Evolutionary conservation across 2,888 invertebrate species (phyloP), one percentile per base, ranked within the genome.

Genomic region (Xanthorhoe spadicearia): DNA sequence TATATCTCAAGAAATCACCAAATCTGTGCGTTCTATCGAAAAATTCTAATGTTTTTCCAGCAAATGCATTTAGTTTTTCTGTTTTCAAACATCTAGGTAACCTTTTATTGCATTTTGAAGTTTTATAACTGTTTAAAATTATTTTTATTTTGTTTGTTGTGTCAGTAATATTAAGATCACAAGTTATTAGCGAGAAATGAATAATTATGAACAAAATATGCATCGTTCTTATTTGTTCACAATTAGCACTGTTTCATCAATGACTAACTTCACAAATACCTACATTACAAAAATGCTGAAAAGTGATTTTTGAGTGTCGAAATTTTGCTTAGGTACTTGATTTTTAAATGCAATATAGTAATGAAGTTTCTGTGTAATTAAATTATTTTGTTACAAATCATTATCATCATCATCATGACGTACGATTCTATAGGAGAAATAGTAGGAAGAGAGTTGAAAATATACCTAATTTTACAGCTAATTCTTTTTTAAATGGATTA

Each of bases 1-100:
- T 75, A 64, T 73, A 75, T 32, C 79, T 80, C 3, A 83, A 64
- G 64, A 81, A 83, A 32, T 85, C 85, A 5, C 79, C 78, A 59
- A 79, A 80, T 13, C 81, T 77, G 9, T 82, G 76, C 5, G 80
- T 85, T 19, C 74, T 82, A 55, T 85, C 77, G 1, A 87, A 70
- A 60, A 86, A 78, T 17, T 74, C 74, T 0, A 84, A 52, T 0
- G 83, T 77, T 61, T 77, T 82, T 1, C 73, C 74, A 0, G 83
- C 66, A 61, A 87, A 78, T 51, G 67, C 71, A 10, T 77, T 75
- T 0, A 81, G 19, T 55, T 79, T 77, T 0, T 70, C 49, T 6
- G 65, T 63, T 49, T 65, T 69, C 0, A 68, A 56, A 58, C 79
- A 80, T 69, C 86, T 79, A 0, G 74, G 59, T 1, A 65, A 59